Percentiles rank a stretch among this genome's conserved stretches.
phyloP scores from a whole-genome alignment of 2,797 vertebrate genomes.

The Luscinia megarhynchos region DNA sequence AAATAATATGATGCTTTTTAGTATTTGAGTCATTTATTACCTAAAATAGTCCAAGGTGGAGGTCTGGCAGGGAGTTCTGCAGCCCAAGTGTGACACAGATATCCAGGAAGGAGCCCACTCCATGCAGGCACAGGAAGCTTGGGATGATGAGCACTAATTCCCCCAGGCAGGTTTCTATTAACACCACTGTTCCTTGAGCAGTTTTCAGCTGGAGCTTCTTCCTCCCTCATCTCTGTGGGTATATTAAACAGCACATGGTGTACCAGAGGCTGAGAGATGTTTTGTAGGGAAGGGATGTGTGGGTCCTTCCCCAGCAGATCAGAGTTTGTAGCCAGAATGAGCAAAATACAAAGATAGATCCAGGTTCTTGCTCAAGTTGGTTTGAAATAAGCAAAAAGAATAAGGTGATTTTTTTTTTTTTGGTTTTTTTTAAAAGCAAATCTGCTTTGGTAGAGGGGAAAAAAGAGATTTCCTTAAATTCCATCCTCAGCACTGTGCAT shows the following conservation, averaged over 20 bases:
- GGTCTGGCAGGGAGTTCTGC: neutral
- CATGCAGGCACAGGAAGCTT: neutral
- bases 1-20: neutral
- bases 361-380: neutral
- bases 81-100: neutral
- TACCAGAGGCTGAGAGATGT: neutral
- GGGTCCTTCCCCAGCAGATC: neutral
- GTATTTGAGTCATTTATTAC: neutral
- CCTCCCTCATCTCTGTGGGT: neutral
- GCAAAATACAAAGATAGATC: neutral
- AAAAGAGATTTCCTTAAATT: neutral
- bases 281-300: neutral
- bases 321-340: neutral
- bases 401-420: neutral
- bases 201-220: constrained; percentile 1
- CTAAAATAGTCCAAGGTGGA: neutral
- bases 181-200: neutral
- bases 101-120: neutral
- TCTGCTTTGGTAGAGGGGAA: neutral
- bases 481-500: neutral
- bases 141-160: neutral
- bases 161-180: neutral
- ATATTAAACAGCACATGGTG: neutral
- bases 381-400: neutral
- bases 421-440: neutral